Conservation (phyloP, 2,113 vertebrate species). For the Phalacrocorax carbo region DNA sequence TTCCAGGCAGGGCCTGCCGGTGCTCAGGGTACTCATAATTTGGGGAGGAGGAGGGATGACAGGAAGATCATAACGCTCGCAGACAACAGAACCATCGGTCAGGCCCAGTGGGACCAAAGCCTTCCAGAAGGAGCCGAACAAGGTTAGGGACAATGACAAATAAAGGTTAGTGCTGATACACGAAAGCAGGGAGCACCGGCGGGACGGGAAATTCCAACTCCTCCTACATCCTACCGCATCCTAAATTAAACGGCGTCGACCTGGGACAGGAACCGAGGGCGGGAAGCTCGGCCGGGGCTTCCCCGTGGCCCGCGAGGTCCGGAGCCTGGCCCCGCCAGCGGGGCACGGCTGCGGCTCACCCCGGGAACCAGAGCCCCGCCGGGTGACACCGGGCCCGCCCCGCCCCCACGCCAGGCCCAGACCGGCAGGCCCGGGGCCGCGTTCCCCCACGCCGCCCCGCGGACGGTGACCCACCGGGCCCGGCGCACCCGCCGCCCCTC, state of each 20-base stretch:
- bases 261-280: neutral
- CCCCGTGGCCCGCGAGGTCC: neutral
- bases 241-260: neutral
- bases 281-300: neutral
- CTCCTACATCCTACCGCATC: neutral
- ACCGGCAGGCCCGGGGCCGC: too few species aligned
- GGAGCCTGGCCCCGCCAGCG: neutral
- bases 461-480: too few species aligned
- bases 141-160: neutral
- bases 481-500: too few species aligned
- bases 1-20: neutral
- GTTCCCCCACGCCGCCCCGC: too few species aligned
- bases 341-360: too few species aligned
- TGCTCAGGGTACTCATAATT: neutral
- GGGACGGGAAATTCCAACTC: neutral
- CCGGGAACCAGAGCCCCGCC: neutral
- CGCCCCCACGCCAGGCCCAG: too few species aligned
- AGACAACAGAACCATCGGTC: neutral
- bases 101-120: neutral
- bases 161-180: neutral
- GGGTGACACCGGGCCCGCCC: neutral
- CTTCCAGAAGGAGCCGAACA: neutral
- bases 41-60: neutral
- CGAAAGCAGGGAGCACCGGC: neutral
- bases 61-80: too few species aligned